Evolutionary conservation across 2,888 invertebrate genomes (phyloP), one percentile per base, ranked within the genome.

Genomic region (Cosmorhoe ocellata): DNA sequence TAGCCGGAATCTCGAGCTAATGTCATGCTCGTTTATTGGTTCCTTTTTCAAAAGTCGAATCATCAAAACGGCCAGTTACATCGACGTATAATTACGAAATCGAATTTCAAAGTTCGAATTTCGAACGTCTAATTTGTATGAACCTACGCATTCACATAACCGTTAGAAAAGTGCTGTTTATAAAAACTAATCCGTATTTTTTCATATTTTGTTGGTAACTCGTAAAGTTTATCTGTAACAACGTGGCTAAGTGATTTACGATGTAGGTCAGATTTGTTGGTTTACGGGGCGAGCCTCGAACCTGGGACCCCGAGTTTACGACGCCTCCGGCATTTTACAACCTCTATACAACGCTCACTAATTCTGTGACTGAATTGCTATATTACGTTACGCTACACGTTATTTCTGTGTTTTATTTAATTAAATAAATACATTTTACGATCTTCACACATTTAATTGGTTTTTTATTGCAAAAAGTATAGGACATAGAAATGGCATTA

Each of bases 181-280:
- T 46, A 55, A 46, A 50, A 55, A 42, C 50, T 55, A 51, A 51
- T 47, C 36, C 30, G 59, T 56, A 41, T 48, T 44, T 46, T 55
- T 58, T 58, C 48, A 56, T 61, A 64, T 53, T 58, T 54, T 50
- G 57, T 59, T 51, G 27, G 44, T 57, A 57, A 75, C 74, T 76
- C 77, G 75, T 85, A 84, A 74, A 85, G 80, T 78, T 86, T 89
- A 88, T 88, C 86, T 85, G 80, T 79, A 80, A 80, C 80, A 79
- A 77, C 83, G 86, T 81, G 88, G 76, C 82, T 87, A 89, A 88
- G 84, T 88, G 88, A 90, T 90, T 89, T 90, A 90, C 81, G 87
- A 86, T 70, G 71, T 76, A 74, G 85, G 87, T 88, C 86, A 87
- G 88, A 85, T 87, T 88, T 88, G 89, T 89, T 87, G 81, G 88